Base-by-base conservation (phyloP, 2,797 vertebrate genomes). In the Rousettus madagascariensis region DNA sequence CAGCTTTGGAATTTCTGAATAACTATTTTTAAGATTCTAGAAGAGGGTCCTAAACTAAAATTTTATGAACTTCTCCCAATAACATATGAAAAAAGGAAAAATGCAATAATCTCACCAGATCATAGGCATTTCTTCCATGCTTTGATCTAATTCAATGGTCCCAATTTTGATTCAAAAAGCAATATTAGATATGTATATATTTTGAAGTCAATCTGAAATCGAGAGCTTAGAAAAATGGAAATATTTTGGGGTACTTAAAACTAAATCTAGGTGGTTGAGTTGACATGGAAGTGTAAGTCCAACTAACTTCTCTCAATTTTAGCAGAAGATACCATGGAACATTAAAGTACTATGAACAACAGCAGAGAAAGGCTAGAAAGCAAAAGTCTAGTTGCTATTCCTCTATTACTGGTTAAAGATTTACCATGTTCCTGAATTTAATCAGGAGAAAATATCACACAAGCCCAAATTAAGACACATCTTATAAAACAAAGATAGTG, bases 191-290 rank as follows among this genome's bases (percentile, higher is more conserved):
- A 86, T 11, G 55, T 80, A 38, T 1, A 53, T 57, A n/a, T 80
- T 68, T 94, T 94, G 53, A 96, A 88, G 22, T 88, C 49, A 88
- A 53, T 66, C 22, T 68, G 53, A 92, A 92, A 80, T 55, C 77
- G 85, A 72, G 65, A 94, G 17, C 20, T 51, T 46, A 85, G 61
- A 85, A n/a, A 96, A 86, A 36, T 46, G 11, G 38, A 51, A 91
- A 7, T 51, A 86, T 66, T 16, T 38, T 86, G 33, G 33, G 5
- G 16, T 33, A 57, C 26, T 86, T 79, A 82, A 28, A 83, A 86
- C 33, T 83, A 89, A 61, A 49, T 16, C 28, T 4, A 84, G 11
- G 12, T 55, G 41, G 28, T 38, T 75, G 33, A 86, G 61, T 22
- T 77, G n/a, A 33, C 13, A 5, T 36, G 22, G 46, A 68, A 91